phyloP scores from a whole-genome alignment of 2,888 invertebrate species.

The Therioaphis trifolii region DNA sequence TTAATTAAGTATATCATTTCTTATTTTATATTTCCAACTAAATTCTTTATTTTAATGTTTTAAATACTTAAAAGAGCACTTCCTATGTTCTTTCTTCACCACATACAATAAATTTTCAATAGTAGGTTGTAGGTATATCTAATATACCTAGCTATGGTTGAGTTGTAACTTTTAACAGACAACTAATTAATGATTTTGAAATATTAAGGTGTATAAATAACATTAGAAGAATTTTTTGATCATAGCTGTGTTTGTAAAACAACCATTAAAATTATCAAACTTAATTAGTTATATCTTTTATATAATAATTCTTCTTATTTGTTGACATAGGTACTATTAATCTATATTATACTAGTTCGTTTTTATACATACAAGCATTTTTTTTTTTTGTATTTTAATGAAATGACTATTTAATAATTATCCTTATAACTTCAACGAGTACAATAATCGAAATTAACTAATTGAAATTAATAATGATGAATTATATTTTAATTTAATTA shows the following conservation, averaged over 20 bases:
- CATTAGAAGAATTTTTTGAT: neutral
- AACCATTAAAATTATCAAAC: neutral
- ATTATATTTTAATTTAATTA: no score
- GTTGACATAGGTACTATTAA: no score
- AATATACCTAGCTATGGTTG: neutral
- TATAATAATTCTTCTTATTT: no score
- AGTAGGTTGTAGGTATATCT: neutral
- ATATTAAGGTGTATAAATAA: neutral
- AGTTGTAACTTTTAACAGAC: slow-evolving; percentile 19
- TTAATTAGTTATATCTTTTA: neutral
- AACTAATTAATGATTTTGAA: slow-evolving; percentile 44
- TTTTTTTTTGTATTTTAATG: no score
- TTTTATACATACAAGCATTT: no score
- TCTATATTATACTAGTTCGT: no score
- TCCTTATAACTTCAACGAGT: no score
- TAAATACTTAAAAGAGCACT: slow-evolving; percentile 20
- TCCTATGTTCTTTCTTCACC: neutral
- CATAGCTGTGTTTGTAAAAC: neutral
- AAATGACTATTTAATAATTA: no score
- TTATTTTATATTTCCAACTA: neutral
- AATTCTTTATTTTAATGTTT: slow-evolving; percentile 13
- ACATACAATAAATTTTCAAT: neutral
- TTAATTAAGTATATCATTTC: slow-evolving; percentile 32
- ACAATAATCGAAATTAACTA: no score
- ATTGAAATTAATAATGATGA: no score